phyloP scores from a whole-genome alignment of 1,140 invertebrate species.

The Apis dorsata region DNA sequence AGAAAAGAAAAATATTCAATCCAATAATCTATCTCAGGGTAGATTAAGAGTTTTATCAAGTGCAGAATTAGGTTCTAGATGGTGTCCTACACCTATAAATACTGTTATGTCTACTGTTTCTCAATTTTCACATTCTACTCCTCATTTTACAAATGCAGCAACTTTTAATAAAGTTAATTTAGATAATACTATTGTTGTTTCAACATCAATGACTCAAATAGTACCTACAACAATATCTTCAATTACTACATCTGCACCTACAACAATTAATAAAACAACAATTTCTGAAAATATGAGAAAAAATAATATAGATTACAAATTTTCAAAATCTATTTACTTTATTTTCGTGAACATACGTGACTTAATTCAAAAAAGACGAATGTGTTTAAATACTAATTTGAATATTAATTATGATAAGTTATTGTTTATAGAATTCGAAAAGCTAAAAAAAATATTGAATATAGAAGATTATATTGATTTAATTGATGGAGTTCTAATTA shows the following conservation, averaged over 20 bases:
- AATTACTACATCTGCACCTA: background rate
- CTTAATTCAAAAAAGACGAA: background rate
- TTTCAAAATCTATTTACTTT: background rate
- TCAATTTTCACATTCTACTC: too few species aligned
- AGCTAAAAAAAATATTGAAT: background rate
- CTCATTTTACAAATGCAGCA: background rate
- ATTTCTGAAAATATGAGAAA: background rate
- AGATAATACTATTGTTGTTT: background rate
- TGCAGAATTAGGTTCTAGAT: slow-evolving; percentile 52
- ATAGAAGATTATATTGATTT: background rate
- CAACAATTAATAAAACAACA: background rate
- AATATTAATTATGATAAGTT: background rate
- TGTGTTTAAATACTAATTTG: too few species aligned
- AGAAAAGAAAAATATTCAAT: background rate
- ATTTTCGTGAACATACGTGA: background rate
- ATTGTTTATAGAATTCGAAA: slow-evolving; percentile 1
- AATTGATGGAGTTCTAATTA: background rate
- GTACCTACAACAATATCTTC: background rate
- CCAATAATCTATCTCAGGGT: background rate
- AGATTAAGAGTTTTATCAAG: slow-evolving; percentile 47
- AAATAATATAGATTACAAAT: background rate
- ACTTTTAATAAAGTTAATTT: background rate
- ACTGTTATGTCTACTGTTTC: background rate
- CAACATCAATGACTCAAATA: too few species aligned
- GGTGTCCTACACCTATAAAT: slow-evolving; percentile 52